phyloP scores from a whole-genome alignment of 1,140 invertebrate species.

The Temnothorax curvispinosus region DNA sequence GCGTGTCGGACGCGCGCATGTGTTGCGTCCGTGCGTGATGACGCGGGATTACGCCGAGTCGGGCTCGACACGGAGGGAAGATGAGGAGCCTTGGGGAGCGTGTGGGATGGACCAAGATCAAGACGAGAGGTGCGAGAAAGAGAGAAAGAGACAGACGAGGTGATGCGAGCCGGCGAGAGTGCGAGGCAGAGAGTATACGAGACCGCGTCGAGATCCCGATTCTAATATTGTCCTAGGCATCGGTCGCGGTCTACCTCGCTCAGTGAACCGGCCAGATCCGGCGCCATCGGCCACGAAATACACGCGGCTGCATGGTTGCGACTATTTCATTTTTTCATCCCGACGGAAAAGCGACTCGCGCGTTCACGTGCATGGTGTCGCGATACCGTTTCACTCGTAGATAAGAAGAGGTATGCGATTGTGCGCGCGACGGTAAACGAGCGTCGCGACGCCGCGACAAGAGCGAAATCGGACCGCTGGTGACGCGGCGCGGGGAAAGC shows the following conservation, averaged over 20 bases:
- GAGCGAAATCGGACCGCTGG: conserved; percentile 1
- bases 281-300: conserved; percentile 57
- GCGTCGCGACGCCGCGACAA: conserved; percentile 9
- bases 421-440: neutral
- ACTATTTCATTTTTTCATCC: neutral
- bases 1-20: neutral
- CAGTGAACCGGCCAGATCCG: conserved; percentile 71
- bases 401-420: neutral
- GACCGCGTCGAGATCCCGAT: conserved; percentile 69
- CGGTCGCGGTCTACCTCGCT: conserved; percentile 70
- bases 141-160: conserved; percentile 2
- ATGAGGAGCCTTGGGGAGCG: conserved; percentile 24
- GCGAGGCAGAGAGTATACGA: conserved; percentile 57
- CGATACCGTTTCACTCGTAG: neutral
- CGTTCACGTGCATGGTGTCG: neutral
- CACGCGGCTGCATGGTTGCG: neutral
- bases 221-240: conserved; percentile 85
- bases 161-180: neutral
- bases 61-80: neutral
- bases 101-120: conserved; percentile 38
- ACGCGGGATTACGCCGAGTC: conserved; percentile 39
- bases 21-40: neutral
- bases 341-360: neutral
- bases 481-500: conserved; percentile 5
- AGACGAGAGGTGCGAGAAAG: conserved; percentile 43